Evolutionary conservation across 2,797 vertebrate genomes (phyloP).

Genomic region (Sebastes minor): DNA sequence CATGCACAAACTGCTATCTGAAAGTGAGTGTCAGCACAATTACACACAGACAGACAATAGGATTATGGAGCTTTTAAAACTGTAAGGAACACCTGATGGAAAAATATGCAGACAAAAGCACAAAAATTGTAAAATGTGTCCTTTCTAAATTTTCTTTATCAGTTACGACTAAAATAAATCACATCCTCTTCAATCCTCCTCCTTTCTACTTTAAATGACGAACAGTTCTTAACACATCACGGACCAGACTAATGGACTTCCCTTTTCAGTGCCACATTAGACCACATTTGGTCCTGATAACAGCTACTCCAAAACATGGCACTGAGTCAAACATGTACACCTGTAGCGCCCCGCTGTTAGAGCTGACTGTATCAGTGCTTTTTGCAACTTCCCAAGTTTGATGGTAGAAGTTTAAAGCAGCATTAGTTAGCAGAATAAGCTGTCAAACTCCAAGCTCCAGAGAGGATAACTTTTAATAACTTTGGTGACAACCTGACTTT

Average conservation of each 20-base stretch:
- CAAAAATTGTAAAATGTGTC: not conserved
- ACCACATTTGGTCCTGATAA: not conserved
- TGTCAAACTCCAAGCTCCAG: too few species aligned
- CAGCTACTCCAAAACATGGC: not conserved
- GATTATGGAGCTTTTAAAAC: not conserved
- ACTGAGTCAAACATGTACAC: not conserved
- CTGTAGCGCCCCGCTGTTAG: not conserved
- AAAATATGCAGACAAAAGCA: not conserved
- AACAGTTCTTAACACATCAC: not conserved
- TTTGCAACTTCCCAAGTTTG: not conserved
- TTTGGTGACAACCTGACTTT: too few species aligned
- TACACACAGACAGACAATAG: not conserved
- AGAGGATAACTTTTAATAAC: too few species aligned
- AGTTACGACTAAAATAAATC: not conserved
- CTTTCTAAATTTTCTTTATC: not conserved
- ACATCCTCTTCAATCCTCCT: not conserved
- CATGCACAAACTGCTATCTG: slow-evolving; percentile 1
- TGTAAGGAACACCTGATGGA: not conserved
- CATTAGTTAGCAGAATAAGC: too few species aligned
- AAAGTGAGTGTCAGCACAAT: slow-evolving; percentile 10
- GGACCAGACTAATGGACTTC: not conserved
- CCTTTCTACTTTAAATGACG: not conserved
- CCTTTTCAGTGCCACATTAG: not conserved
- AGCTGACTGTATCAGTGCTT: not conserved
- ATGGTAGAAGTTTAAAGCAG: not conserved